A percentile compares a stretch with the other conserved stretches of the same genome.
phyloP scores from a whole-genome alignment of 2,113 vertebrate species.

The Sphaerodactylus townsendi region DNA sequence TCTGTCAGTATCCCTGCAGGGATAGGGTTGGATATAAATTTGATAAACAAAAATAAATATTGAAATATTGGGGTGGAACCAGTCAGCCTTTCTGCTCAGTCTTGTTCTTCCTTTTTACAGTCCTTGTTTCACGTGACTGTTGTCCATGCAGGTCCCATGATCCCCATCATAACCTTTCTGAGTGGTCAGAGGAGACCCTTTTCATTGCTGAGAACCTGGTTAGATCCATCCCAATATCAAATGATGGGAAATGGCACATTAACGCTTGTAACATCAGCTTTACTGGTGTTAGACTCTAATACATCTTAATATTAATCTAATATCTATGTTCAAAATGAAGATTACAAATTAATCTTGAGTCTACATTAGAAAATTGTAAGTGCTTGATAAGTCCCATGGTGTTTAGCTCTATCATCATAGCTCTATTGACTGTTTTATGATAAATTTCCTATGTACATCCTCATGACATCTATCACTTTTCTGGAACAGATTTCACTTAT shows the following conservation, averaged over 20 bases:
- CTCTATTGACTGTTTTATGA: neutral
- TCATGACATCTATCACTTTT: neutral
- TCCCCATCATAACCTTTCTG: too few species aligned
- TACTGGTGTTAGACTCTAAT: neutral
- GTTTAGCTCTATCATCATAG: too few species aligned
- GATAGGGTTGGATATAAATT: too few species aligned
- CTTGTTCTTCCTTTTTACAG: too few species aligned
- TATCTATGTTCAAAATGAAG: neutral
- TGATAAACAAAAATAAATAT: too few species aligned
- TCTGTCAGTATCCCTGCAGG: too few species aligned
- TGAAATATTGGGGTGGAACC: neutral
- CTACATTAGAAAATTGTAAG: neutral
- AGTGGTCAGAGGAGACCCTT: too few species aligned
- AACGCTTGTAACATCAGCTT: neutral
- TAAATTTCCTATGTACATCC: neutral
- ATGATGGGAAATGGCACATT: neutral
- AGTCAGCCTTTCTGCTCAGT: too few species aligned
- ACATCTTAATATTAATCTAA: neutral
- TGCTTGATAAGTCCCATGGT: neutral
- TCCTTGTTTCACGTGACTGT: too few species aligned
- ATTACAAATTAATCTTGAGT: neutral
- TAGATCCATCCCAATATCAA: too few species aligned
- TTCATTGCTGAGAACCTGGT: too few species aligned
- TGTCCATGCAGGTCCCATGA: too few species aligned
- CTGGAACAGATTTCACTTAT: slow-evolving; percentile 59